A percentile compares a stretch with the other conserved stretches of the same genome.
These are phyloP conservation scores for Lerema accius DNA, from an alignment of 1,140 invertebrate genomes.

Conservation along the genomic window DNA sequence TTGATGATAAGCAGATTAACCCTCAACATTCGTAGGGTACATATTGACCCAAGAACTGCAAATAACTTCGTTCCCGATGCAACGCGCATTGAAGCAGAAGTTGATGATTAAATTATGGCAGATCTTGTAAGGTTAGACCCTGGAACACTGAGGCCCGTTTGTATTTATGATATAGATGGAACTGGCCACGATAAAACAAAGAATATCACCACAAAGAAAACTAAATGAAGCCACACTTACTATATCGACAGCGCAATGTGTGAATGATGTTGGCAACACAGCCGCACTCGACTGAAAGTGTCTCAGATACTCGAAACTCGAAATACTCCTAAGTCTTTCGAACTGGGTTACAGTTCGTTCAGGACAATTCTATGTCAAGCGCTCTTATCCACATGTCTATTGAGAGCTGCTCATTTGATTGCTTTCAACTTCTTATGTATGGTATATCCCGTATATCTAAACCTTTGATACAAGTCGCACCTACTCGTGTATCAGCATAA, in stretches of 20 bases:
- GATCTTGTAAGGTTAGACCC: too few species aligned
- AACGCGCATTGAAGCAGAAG: too few species aligned
- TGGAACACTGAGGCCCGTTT: too few species aligned
- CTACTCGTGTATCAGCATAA: too few species aligned
- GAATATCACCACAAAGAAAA: too few species aligned
- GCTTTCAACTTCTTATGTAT: slow-evolving; percentile 24
- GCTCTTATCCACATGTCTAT: slow-evolving; percentile 30
- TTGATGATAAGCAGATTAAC: too few species aligned
- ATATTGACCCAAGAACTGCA: too few species aligned
- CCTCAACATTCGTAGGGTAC: too few species aligned
- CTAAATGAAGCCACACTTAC: not conserved
- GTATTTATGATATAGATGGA: too few species aligned
- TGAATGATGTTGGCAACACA: slow-evolving; percentile 29
- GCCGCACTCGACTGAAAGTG: slow-evolving; percentile 25
- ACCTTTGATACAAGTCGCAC: not conserved
- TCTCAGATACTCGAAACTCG: slow-evolving; percentile 26
- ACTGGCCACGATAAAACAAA: too few species aligned
- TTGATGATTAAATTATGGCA: too few species aligned
- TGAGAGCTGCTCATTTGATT: slow-evolving; percentile 32
- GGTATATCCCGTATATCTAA: slow-evolving; percentile 15
- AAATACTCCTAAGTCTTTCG: slow-evolving; percentile 19
- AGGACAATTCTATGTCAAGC: slow-evolving; percentile 34
- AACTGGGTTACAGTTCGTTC: slow-evolving; percentile 31
- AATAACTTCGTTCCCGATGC: too few species aligned
- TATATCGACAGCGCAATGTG: slow-evolving; percentile 12